phyloP scores from a whole-genome alignment of 2,797 vertebrate species.

The Tenualosa thibaudeaui region DNA sequence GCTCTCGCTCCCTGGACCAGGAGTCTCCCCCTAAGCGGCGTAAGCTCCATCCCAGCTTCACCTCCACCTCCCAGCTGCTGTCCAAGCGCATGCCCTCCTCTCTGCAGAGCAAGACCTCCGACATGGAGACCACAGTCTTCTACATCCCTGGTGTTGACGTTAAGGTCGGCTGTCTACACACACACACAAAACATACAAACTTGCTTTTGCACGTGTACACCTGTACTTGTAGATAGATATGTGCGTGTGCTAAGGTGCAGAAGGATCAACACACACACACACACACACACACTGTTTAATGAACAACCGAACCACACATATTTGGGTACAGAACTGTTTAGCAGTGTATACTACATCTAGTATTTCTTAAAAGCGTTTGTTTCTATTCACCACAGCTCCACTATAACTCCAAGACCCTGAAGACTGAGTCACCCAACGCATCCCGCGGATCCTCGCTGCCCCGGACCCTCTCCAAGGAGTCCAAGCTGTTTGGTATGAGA shows the following conservation, averaged over 20 bases:
- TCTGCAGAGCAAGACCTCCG: slow-evolving; percentile 91
- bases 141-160: slow-evolving; percentile 99
- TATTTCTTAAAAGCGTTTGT: neutral
- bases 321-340: too few species aligned
- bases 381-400: slow-evolving; percentile 80
- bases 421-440: slow-evolving; percentile 92
- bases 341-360: too few species aligned
- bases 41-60: slow-evolving; percentile 91
- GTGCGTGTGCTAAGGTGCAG: neutral
- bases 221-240: too few species aligned
- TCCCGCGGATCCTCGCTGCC: slow-evolving; percentile 95
- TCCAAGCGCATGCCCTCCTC: slow-evolving; percentile 93
- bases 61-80: slow-evolving; percentile 88
- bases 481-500: slow-evolving; percentile 99
- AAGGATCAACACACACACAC: neutral
- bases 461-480: slow-evolving; percentile 97
- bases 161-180: slow-evolving; percentile 77
- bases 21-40: slow-evolving; percentile 97
- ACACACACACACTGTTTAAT: too few species aligned
- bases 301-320: too few species aligned
- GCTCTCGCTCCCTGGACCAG: slow-evolving; percentile 91
- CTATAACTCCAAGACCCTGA: slow-evolving; percentile 98
- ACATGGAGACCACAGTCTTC: slow-evolving; percentile 96
- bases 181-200: neutral
- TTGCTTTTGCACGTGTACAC: too few species aligned